Base-by-base conservation (phyloP, 2,888 invertebrate genomes). In the Mythimna pallens region DNA sequence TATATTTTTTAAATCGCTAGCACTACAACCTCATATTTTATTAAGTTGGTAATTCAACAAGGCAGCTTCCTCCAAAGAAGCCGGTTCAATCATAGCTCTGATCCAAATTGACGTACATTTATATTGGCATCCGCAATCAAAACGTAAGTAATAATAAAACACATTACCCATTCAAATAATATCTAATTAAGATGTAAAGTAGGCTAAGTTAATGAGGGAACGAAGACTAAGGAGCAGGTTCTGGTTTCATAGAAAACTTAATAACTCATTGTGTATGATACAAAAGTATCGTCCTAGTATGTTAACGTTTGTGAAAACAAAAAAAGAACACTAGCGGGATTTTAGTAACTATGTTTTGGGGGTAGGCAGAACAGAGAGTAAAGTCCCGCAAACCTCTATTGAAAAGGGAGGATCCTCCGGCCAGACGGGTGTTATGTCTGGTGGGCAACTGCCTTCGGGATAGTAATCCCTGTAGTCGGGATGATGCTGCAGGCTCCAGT, bases 71-170 rank as follows among this genome's bases (percentile, higher is more conserved):
- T 89, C 68, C 61, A 76, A 63, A 71, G 71, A 80, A 89, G 86
- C 88, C 87, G 87, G 88, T 88, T 86, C 86, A 89, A 91, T 91
- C 89, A 89, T 81, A 81, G 76, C 81, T 75, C 86, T 77, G 75
- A 76, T 68, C 79, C 73, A 76, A 87, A 82, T 84, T 81, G 86
- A 86, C 79, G 80, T 79, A 85, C 83, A 85, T 86, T 87, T 87
- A 87, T 82, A 87, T 87, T 84, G 78, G 87, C 82, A 89, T 89
- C 89, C 89, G 90, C 91, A 87, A 91, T 90, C 84, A 89, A 89
- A 87, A 47, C 17, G 63, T 64, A 12, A 58, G 47, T 71, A 83
- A 81, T 83, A 88, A 91, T 91, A 90, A 93, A 90, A 91, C 87
- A 85, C 86, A 87, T 91, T 87, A 89, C 81, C 69, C 80, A 86